phyloP scores from a whole-genome alignment of 1,140 invertebrate species.

The Drosophila mojavensis region DNA sequence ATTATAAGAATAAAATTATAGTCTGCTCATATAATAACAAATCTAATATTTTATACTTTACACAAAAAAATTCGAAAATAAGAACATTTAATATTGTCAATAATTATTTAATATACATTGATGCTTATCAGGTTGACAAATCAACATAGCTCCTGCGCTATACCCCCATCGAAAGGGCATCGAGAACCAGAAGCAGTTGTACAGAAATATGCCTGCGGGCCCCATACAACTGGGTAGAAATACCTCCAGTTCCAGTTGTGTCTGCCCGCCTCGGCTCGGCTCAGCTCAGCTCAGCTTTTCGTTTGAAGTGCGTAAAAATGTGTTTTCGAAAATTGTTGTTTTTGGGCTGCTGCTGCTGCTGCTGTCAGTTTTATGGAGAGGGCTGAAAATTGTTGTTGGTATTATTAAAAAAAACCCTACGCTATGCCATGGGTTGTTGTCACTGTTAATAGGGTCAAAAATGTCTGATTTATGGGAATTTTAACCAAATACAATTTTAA shows the following conservation, averaged over 20 bases:
- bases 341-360: slow-evolving; percentile 25
- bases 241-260: slow-evolving; percentile 52
- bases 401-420: slow-evolving; percentile 20
- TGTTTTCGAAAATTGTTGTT: slow-evolving; percentile 33
- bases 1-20: background rate
- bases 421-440: slow-evolving; percentile 13
- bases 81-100: no score
- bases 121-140: no score
- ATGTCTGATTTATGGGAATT: slow-evolving; percentile 47
- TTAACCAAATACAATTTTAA: slow-evolving; percentile 2
- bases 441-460: slow-evolving; percentile 57
- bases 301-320: slow-evolving; percentile 60
- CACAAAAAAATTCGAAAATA: no score
- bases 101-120: no score
- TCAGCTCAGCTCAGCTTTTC: slow-evolving; percentile 15
- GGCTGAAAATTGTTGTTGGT: background rate
- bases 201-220: slow-evolving; percentile 23
- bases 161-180: background rate
- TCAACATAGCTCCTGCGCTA: no score
- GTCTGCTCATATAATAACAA: background rate
- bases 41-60: no score
- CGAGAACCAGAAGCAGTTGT: slow-evolving; percentile 16
- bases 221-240: slow-evolving; percentile 4
- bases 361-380: slow-evolving; percentile 38
- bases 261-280: background rate